Evolutionary conservation across 2,113 vertebrate genomes (phyloP).

Genomic region (Cervus canadensis): DNA sequence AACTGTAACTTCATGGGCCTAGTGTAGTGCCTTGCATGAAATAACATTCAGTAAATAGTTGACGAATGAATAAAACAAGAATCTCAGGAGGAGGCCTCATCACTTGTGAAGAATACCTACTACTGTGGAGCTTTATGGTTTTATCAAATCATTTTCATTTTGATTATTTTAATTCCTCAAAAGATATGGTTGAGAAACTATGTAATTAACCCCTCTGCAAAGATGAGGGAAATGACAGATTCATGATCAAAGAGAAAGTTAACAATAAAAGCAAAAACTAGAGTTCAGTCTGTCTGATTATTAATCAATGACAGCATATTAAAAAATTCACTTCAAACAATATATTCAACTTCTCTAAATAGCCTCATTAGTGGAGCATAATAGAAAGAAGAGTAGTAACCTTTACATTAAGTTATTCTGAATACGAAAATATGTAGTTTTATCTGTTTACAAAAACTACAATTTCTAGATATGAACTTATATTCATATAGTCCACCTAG

Average conservation of each 20-base stretch:
- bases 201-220: not conserved
- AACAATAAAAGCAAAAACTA: not conserved
- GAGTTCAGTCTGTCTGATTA: not conserved
- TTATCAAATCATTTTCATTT: not conserved
- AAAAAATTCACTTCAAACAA: not conserved
- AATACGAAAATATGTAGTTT: not conserved
- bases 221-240: not conserved
- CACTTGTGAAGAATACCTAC: not conserved
- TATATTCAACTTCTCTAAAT: not conserved
- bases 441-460: not conserved
- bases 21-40: not conserved
- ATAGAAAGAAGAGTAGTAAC: not conserved
- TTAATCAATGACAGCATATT: not conserved
- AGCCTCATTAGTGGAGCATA: not conserved
- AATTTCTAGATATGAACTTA: not conserved
- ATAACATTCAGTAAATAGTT: not conserved
- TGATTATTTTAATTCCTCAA: constrained; percentile 1
- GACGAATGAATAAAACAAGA: not conserved
- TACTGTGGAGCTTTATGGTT: not conserved
- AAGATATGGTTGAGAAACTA: not conserved
- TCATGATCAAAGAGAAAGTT: not conserved
- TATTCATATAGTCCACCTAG: not conserved
- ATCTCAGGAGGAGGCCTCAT: not conserved
- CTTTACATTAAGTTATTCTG: not conserved
- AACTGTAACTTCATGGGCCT: not conserved